A percentile compares a stretch with the other conserved stretches of the same genome.
phyloP scores from a whole-genome alignment of 2,888 invertebrate genomes.

The Harpalus rufipes region DNA sequence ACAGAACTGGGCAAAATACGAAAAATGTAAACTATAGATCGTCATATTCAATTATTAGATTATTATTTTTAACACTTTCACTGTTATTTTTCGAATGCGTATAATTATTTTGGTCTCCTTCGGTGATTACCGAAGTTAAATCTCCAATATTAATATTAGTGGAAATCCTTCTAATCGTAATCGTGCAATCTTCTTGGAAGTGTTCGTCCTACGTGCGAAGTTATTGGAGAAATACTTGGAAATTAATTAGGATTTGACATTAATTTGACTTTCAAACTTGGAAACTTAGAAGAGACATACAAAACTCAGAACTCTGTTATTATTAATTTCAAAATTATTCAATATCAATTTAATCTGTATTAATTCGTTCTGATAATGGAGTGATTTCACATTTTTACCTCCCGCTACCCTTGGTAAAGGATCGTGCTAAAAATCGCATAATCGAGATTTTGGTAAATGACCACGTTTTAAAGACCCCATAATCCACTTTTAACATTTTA shows the following conservation, averaged over 20 bases:
- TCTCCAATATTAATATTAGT: conserved; percentile 11
- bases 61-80: background rate
- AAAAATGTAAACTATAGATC: background rate
- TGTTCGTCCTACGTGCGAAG: background rate
- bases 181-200: background rate
- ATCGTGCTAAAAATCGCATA: too few species aligned
- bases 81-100: background rate
- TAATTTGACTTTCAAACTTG: conserved; percentile 31
- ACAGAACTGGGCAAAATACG: background rate
- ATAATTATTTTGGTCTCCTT: too few species aligned
- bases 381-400: too few species aligned
- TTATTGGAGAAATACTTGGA: conserved; percentile 46
- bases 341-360: conserved; percentile 1
- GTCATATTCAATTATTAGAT: background rate
- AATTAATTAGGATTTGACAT: conserved; percentile 37
- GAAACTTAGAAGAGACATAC: background rate
- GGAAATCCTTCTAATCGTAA: background rate
- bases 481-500: too few species aligned
- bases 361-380: background rate
- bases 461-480: too few species aligned
- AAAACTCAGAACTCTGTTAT: conserved; percentile 15
- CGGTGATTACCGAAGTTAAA: background rate
- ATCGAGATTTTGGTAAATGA: too few species aligned
- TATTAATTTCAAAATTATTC: conserved; percentile 21
- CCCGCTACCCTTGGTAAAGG: too few species aligned